Base-by-base conservation (phyloP, 2,888 invertebrate species). In the Gandaritis pyraliata region DNA sequence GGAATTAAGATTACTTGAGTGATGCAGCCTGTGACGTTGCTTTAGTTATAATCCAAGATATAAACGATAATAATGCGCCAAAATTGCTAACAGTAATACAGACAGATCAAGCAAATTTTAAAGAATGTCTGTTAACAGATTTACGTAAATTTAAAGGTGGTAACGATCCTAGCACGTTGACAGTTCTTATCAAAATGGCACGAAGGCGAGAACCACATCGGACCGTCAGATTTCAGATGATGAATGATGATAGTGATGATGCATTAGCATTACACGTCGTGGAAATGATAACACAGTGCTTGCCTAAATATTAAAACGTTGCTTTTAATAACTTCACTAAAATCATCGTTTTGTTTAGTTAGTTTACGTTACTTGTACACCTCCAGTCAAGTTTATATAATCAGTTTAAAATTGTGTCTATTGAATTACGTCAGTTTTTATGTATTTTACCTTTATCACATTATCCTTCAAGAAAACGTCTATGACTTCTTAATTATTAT, bases 191-290 rank as follows among this genome's bases (percentile, higher is more conserved):
- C 66, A 63, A 65, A 68, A 68, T 89, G 86, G 79, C 75, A 76
- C 74, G 43, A 76, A 71, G 68, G 65, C 66, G 62, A 46, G 63
- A 69, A 76, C 73, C 65, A 70, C 71, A 72, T 70, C 72, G 77
- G 78, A 54, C 45, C 82, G 89, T 86, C 87, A 87, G 80, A 80
- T 77, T 80, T 75, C 64, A 55, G 77, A 80, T 89, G 90, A 91
- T 90, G 86, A 78, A 91, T 85, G 84, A 88, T 90, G 90, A 88
- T 88, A 78, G 89, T 85, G 83, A 87, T 90, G 87, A 88, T 89
- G 73, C 80, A 90, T 80, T 75, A 80, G 73, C 80, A 90, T 80
- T 75, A 80, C 76, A 75, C 64, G 77, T 70, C 71, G 76, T 74
- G 68, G 61, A 77, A 75, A 79, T 75, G 71, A 86, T 86, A 87